Evolutionary conservation across 2,113 vertebrate genomes (phyloP).

Genomic region (Patagioenas fasciata): DNA sequence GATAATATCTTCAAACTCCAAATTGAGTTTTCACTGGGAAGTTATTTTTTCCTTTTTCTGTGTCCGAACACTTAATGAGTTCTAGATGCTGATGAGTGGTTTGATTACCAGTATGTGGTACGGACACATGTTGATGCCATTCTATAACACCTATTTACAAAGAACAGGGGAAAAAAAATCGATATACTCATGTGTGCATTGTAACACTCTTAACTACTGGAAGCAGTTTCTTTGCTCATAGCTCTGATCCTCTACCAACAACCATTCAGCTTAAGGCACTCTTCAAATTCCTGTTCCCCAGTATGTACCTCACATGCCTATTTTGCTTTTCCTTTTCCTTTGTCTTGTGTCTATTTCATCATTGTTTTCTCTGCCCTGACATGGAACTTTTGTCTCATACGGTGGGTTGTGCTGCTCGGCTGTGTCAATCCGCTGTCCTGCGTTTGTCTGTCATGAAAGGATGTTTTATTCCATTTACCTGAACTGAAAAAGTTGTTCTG

Average conservation of each 20-base stretch:
- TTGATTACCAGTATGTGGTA: neutral
- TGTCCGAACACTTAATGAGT: neutral
- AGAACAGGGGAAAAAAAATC: neutral
- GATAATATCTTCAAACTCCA: neutral
- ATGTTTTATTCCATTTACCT: neutral
- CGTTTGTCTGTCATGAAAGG: neutral
- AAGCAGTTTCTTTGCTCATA: neutral
- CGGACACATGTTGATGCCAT: neutral
- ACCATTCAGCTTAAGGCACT: neutral
- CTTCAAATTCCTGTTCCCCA: neutral
- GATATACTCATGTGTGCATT: neutral
- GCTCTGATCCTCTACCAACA: neutral
- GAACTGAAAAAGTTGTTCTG: neutral
- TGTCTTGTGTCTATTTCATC: neutral
- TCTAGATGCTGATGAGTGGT: neutral
- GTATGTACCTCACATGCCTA: neutral
- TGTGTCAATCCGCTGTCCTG: neutral
- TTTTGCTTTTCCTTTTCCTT: neutral
- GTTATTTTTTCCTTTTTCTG: neutral
- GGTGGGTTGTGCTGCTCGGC: neutral
- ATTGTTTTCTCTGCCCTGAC: neutral
- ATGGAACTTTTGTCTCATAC: neutral
- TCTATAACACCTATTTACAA: neutral
- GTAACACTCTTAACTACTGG: neutral
- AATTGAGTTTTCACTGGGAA: neutral